These are phyloP conservation scores for Spondyliosoma cantharus DNA, from an alignment of 2,797 vertebrate genomes.

Conservation along the genomic window DNA sequence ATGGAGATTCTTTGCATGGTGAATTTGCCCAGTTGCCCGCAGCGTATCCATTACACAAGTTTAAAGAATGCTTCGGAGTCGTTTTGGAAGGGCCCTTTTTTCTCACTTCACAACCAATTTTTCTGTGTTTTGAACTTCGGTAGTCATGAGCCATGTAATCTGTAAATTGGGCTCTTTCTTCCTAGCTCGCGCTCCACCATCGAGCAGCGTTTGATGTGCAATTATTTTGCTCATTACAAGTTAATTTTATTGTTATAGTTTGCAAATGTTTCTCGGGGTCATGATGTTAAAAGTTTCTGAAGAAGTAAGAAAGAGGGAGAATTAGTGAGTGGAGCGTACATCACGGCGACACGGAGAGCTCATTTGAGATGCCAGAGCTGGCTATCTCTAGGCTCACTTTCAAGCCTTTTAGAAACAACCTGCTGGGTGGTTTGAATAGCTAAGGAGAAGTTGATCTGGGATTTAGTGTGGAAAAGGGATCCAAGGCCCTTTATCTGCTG, in stretches of 20 bases:
- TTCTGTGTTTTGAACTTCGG: slow-evolving; percentile 88
- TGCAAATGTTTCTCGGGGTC: slow-evolving; percentile 88
- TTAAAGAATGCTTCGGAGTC: slow-evolving; percentile 87
- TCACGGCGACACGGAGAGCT: slow-evolving; percentile 59
- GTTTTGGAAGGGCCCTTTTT: slow-evolving; percentile 83
- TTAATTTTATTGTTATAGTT: slow-evolving; percentile 91
- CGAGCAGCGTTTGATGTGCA: slow-evolving; percentile 86
- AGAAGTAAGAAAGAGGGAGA: slow-evolving; percentile 75
- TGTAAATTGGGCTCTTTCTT: slow-evolving; percentile 87
- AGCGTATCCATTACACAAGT: slow-evolving; percentile 89
- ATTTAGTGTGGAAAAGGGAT: slow-evolving; percentile 78
- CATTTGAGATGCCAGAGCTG: slow-evolving; percentile 71
- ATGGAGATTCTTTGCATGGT: slow-evolving; percentile 88
- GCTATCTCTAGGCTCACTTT: slow-evolving; percentile 75
- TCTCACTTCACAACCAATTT: slow-evolving; percentile 87
- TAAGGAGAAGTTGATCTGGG: slow-evolving; percentile 76
- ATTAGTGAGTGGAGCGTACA: slow-evolving; percentile 61
- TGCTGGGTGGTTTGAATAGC: slow-evolving; percentile 80
- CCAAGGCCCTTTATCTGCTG: slow-evolving; percentile 77
- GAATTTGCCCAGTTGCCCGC: slow-evolving; percentile 84
- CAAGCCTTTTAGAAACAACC: slow-evolving; percentile 81
- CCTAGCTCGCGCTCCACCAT: slow-evolving; percentile 74
- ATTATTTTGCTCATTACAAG: slow-evolving; percentile 92
- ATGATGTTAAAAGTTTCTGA: slow-evolving; percentile 86
- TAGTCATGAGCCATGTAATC: slow-evolving; percentile 89